phyloP scores from a whole-genome alignment of 2,888 invertebrate genomes.

The Drosophila melanosoma region DNA sequence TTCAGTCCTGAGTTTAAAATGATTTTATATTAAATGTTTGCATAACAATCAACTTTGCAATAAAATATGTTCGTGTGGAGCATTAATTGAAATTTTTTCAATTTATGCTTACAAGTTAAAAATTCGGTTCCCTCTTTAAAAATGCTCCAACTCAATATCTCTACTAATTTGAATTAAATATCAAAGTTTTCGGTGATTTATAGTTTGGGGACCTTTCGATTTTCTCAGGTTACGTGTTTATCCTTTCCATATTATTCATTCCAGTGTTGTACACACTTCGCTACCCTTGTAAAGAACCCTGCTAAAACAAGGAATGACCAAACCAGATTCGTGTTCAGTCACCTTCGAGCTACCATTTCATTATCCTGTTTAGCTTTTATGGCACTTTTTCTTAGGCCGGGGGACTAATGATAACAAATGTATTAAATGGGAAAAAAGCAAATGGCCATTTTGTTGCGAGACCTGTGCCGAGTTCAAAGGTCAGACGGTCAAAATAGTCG shows the following conservation, averaged over 20 bases:
- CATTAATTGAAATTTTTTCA: neutral
- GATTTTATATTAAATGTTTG: neutral
- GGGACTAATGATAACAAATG: conserved; percentile 79
- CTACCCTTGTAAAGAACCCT: conserved; percentile 26
- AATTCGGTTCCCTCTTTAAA: neutral
- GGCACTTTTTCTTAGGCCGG: conserved; percentile 40
- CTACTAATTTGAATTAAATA: conserved; percentile 28
- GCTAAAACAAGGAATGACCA: conserved; percentile 2
- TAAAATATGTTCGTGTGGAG: neutral
- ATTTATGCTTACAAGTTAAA: neutral
- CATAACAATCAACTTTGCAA: neutral
- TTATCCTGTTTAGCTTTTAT: conserved; percentile 42
- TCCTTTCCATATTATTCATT: conserved; percentile 29
- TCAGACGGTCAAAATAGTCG: conserved; percentile 58
- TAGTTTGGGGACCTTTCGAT: conserved; percentile 14
- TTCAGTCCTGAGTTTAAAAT: neutral
- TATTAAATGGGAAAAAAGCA: conserved; percentile 43
- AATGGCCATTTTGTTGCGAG: conserved; percentile 24
- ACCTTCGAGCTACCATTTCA: conserved; percentile 36
- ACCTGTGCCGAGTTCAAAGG: conserved; percentile 61
- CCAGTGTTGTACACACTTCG: conserved; percentile 17
- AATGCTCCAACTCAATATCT: neutral
- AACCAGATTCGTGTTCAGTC: conserved; percentile 31
- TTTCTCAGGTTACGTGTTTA: conserved; percentile 21
- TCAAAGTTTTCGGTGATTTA: conserved; percentile 33